A percentile compares a stretch with the other conserved stretches of the same genome.
Conservation (phyloP, 2,113 vertebrate genomes). For the Heterocephalus glaber region DNA sequence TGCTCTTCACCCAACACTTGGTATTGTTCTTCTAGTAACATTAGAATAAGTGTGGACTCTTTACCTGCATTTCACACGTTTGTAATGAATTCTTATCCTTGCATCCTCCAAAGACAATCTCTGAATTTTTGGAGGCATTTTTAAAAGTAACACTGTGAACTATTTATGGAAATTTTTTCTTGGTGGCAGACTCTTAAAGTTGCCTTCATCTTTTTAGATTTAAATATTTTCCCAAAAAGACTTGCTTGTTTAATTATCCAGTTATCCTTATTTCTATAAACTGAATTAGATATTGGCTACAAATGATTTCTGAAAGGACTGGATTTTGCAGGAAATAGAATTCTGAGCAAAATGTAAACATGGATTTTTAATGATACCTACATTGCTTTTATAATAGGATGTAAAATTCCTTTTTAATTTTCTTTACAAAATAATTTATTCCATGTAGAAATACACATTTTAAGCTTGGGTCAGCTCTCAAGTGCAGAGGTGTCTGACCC, state of each 20-base stretch:
- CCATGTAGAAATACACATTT: not conserved
- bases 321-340: slow-evolving; percentile 37
- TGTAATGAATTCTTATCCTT: not conserved
- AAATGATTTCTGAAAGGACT: not conserved
- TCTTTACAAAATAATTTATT: not conserved
- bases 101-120: not conserved
- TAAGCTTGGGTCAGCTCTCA: not conserved
- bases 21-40: not conserved
- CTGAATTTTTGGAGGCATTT: not conserved
- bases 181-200: not conserved
- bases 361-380: not conserved
- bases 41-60: not conserved
- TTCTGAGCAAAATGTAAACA: slow-evolving; percentile 44
- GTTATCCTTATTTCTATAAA: slow-evolving; percentile 15
- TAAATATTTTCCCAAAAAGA: not conserved
- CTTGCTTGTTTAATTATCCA: slow-evolving; percentile 1
- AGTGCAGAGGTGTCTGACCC: not conserved
- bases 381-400: slow-evolving; percentile 32
- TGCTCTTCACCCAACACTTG: not conserved
- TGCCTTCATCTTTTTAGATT: not conserved
- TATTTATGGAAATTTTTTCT: not conserved
- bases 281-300: not conserved
- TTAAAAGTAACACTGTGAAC: not conserved
- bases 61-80: not conserved
- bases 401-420: not conserved